phyloP scores from a whole-genome alignment of 2,888 invertebrate genomes.

The Julus scandinavius region DNA sequence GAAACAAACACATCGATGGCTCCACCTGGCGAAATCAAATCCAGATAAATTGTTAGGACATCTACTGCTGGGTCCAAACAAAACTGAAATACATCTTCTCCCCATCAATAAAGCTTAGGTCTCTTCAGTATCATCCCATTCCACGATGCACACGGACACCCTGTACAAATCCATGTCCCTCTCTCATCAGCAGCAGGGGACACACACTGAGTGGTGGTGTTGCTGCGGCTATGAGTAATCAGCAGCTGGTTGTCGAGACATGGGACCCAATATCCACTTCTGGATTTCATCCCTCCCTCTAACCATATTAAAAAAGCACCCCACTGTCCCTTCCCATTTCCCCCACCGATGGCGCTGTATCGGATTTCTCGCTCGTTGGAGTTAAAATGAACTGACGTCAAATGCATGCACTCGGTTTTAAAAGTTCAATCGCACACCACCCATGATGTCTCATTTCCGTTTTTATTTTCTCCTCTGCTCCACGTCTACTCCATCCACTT shows the following conservation, averaged over 20 bases:
- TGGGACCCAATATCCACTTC: conserved; percentile 21
- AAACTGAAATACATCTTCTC: too few relatives aligned
- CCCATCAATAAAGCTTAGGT: too few relatives aligned
- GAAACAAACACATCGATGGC: too few relatives aligned
- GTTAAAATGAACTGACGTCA: not conserved
- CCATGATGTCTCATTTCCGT: conserved; percentile 27
- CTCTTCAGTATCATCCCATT: not conserved
- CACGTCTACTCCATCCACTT: not conserved
- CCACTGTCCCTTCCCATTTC: not conserved
- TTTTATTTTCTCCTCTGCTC: conserved; percentile 1
- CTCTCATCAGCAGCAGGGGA: not conserved
- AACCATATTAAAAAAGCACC: not conserved
- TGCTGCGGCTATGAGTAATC: conserved; percentile 50
- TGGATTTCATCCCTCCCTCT: conserved; percentile 13
- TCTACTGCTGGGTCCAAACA: too few relatives aligned
- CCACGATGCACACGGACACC: not conserved
- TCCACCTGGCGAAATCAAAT: too few relatives aligned
- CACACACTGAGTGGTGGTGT: conserved; percentile 27
- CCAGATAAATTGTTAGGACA: too few relatives aligned
- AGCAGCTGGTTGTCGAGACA: conserved; percentile 50
- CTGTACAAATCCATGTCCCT: not conserved
- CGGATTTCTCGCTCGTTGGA: not conserved
- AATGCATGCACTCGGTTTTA: not conserved
- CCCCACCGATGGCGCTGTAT: conserved; percentile 21
- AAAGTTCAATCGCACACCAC: conserved; percentile 6